Percentiles rank a stretch among this genome's conserved stretches.
phyloP scores from a whole-genome alignment of 2,888 invertebrate genomes.

The Prionchulus punctatus region DNA sequence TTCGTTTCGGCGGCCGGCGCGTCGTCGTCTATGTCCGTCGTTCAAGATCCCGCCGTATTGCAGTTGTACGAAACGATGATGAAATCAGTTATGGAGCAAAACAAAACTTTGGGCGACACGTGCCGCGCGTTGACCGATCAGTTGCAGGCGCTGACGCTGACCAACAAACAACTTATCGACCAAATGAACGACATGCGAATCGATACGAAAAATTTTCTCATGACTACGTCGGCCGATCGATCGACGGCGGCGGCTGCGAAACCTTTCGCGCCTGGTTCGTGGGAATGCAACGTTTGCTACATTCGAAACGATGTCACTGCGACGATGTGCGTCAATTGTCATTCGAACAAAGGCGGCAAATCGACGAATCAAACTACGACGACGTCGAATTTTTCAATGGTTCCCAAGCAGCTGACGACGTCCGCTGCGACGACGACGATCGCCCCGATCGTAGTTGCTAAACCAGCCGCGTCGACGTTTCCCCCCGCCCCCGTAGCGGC shows the following conservation, averaged over 20 bases:
- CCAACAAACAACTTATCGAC: neutral
- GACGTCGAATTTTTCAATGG: neutral
- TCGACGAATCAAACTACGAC: too few relatives aligned
- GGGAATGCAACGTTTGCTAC: too few relatives aligned
- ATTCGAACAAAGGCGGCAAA: too few relatives aligned
- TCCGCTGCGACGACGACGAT: neutral
- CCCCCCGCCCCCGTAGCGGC: neutral
- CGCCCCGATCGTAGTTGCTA: neutral
- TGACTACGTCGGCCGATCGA: too few relatives aligned
- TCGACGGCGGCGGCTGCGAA: too few relatives aligned
- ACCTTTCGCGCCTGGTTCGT: neutral
- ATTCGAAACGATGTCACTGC: too few relatives aligned
- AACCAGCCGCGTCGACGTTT: neutral
- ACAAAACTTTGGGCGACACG: neutral
- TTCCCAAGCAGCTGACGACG: neutral
- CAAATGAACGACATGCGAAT: neutral
- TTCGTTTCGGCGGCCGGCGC: too few relatives aligned
- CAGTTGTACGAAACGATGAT: slow-evolving; percentile 3
- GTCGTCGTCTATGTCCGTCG: too few relatives aligned
- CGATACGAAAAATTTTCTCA: neutral
- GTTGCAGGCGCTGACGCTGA: slow-evolving; percentile 4
- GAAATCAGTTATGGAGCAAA: slow-evolving; percentile 5
- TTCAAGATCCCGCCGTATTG: neutral
- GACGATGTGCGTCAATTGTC: too few relatives aligned
- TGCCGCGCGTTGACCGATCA: slow-evolving; percentile 2